These are phyloP conservation scores for Sphecodes monilicornis DNA, from an alignment of 2,888 invertebrate species.

Conservation along the genomic window DNA sequence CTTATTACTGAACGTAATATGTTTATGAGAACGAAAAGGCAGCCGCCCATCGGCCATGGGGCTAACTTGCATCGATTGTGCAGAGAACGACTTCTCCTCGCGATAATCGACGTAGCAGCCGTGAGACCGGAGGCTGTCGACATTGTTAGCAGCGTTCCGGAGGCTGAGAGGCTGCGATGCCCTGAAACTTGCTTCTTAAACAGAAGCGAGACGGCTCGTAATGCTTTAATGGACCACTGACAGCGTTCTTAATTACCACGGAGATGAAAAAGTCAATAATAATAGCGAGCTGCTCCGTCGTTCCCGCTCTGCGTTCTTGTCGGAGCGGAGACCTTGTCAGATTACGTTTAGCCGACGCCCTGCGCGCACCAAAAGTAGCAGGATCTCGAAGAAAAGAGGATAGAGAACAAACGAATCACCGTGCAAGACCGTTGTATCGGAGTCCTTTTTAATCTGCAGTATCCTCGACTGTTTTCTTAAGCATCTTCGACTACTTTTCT, in stretches of 20 bases:
- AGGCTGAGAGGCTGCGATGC: constrained; percentile 29
- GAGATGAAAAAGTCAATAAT: constrained; percentile 47
- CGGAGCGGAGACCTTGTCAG: background rate
- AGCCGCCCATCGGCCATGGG: background rate
- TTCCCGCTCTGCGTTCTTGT: background rate
- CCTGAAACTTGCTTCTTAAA: constrained; percentile 55
- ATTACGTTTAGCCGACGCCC: background rate
- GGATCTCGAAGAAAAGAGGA: background rate
- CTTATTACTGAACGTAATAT: too few relatives aligned
- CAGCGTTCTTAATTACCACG: constrained; percentile 50
- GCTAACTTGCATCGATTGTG: background rate
- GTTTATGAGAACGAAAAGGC: background rate
- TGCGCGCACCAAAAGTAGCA: background rate
- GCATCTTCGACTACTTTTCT: background rate
- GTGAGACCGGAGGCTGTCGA: constrained; percentile 13
- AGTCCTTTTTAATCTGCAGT: background rate
- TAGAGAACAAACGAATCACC: background rate
- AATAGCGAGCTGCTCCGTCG: constrained; percentile 28
- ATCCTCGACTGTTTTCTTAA: too few relatives aligned
- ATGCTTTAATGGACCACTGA: constrained; percentile 64
- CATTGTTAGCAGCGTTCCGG: constrained; percentile 46
- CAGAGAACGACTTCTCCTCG: background rate
- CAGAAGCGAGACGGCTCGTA: constrained; percentile 47
- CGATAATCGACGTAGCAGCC: constrained; percentile 24
- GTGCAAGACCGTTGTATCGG: background rate